phyloP scores from a whole-genome alignment of 2,888 invertebrate species.

The Tryphoninae sp. region DNA sequence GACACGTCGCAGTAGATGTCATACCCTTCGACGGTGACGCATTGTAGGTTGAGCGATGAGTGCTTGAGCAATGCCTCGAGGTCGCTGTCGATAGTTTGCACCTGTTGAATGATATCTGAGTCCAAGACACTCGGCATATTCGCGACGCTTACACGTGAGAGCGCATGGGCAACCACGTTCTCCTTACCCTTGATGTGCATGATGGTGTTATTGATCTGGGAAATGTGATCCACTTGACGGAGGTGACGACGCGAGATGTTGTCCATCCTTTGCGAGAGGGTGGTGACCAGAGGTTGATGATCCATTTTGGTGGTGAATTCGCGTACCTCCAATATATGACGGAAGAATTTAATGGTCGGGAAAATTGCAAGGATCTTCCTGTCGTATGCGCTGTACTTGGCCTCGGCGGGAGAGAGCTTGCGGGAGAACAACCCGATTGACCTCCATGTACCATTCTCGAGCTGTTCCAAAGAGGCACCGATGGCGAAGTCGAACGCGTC shows the following conservation, averaged over 20 bases:
- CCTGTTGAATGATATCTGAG: too few species aligned
- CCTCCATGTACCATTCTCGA: constrained; percentile 39
- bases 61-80: too few species aligned
- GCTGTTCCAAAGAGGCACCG: constrained; percentile 67
- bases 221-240: too few species aligned
- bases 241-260: too few species aligned
- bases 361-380: constrained; percentile 70
- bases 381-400: constrained; percentile 69
- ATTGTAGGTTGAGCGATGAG: too few species aligned
- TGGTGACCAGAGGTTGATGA: not conserved
- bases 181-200: constrained; percentile 12
- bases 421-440: constrained; percentile 54
- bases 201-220: constrained; percentile 50
- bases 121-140: too few species aligned
- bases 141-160: too few species aligned
- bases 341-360: constrained; percentile 64
- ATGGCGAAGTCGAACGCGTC: constrained; percentile 67
- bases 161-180: too few species aligned
- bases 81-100: too few species aligned
- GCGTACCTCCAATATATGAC: not conserved
- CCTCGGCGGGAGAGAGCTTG: constrained; percentile 64
- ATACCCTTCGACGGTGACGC: too few species aligned
- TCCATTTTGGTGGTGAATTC: not conserved
- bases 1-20: too few species aligned
- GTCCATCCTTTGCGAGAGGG: too few species aligned